A percentile compares a stretch with the other conserved stretches of the same genome.
These are phyloP conservation scores for Nomada flava DNA, from an alignment of 2,888 invertebrate species.

Conservation along the genomic window DNA sequence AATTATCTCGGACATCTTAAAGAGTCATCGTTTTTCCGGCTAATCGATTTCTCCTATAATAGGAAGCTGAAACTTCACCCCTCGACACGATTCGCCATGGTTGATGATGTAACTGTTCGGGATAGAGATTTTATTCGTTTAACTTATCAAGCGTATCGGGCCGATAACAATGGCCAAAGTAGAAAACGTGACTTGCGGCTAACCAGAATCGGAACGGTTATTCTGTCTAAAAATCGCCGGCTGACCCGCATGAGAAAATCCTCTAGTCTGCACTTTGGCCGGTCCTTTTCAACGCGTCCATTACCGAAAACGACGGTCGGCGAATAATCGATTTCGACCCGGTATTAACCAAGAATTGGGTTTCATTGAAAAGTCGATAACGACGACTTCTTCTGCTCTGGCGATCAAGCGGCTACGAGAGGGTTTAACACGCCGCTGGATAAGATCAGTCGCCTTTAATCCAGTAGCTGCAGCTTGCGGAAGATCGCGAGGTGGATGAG, in stretches of 20 bases:
- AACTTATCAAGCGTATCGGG: conserved; percentile 36
- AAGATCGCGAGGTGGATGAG: conserved; percentile 23
- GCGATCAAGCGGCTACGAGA: conserved; percentile 55
- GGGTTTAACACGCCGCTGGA: conserved; percentile 50
- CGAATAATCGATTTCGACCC: conserved; percentile 65
- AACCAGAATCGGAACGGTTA: conserved; percentile 60
- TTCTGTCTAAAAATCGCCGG: conserved; percentile 47
- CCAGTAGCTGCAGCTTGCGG: conserved; percentile 35
- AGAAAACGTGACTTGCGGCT: conserved; percentile 61
- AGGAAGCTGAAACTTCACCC: not conserved
- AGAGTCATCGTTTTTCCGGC: not conserved
- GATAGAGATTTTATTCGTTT: conserved; percentile 43
- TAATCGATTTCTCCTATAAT: not conserved
- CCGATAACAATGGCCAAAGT: conserved; percentile 50
- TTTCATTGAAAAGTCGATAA: conserved; percentile 68
- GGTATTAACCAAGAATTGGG: conserved; percentile 66
- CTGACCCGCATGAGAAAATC: conserved; percentile 59
- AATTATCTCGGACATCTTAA: not conserved
- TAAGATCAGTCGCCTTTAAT: conserved; percentile 62
- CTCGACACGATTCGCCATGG: conserved; percentile 22
- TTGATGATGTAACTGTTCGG: conserved; percentile 25
- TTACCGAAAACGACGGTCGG: conserved; percentile 47
- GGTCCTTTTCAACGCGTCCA: conserved; percentile 44
- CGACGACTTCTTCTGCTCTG: conserved; percentile 62
- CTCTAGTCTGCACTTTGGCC: conserved; percentile 52